Evolutionary conservation across 2,888 invertebrate species (phyloP).

Genomic region (Calliopum simillimum): DNA sequence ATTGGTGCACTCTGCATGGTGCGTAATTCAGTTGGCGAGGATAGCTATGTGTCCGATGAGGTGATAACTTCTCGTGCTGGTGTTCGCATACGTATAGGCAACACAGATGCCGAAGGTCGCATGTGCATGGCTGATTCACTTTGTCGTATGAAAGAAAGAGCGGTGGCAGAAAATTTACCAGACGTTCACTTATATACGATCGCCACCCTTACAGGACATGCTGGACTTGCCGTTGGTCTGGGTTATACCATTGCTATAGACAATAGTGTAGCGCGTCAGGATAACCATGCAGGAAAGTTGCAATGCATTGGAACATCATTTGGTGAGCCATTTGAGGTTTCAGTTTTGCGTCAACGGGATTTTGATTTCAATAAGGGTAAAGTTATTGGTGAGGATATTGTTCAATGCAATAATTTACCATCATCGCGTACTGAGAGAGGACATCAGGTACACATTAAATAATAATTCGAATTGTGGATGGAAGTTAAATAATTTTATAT

Average conservation of each 20-base stretch:
- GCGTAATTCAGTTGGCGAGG: slow-evolving; percentile 89
- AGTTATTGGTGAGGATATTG: slow-evolving; percentile 83
- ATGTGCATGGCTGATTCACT: slow-evolving; percentile 92
- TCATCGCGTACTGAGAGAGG: slow-evolving; percentile 80
- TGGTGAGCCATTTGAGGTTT: slow-evolving; percentile 83
- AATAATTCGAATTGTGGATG: background rate
- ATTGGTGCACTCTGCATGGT: slow-evolving; percentile 86
- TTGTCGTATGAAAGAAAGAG: slow-evolving; percentile 76
- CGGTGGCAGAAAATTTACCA: slow-evolving; percentile 71
- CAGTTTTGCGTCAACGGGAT: slow-evolving; percentile 79
- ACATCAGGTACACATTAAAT: slow-evolving; percentile 70
- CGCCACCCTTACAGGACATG: slow-evolving; percentile 91
- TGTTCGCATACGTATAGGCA: slow-evolving; percentile 83
- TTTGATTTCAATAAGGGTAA: slow-evolving; percentile 74
- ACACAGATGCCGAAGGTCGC: slow-evolving; percentile 95
- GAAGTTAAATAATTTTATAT: too few species aligned
- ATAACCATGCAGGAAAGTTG: slow-evolving; percentile 64
- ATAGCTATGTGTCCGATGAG: slow-evolving; percentile 91
- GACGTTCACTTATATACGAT: slow-evolving; percentile 89
- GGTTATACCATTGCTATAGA: slow-evolving; percentile 82
- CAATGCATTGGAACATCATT: slow-evolving; percentile 57
- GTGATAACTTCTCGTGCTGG: slow-evolving; percentile 85
- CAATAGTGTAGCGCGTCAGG: slow-evolving; percentile 77
- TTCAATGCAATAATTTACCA: slow-evolving; percentile 79
- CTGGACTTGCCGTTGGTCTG: slow-evolving; percentile 74